Evolutionary conservation across 2,113 vertebrate species (phyloP), one percentile per base, ranked within the genome.

Genomic region (Sander lucioperca): DNA sequence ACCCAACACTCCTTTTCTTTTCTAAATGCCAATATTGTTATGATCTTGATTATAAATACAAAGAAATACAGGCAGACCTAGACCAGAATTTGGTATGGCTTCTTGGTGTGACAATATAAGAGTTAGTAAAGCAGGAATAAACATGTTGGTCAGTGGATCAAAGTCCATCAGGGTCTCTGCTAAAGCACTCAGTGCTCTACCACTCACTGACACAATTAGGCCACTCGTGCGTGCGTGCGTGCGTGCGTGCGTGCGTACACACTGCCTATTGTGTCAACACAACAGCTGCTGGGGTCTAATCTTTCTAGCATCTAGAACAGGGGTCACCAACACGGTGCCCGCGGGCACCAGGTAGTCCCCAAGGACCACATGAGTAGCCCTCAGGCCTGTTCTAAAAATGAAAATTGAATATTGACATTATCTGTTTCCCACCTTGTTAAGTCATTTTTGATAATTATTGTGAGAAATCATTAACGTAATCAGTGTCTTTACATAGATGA

Each of bases 251-350:
- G 53, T 56, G 48, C 54, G 19, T 27, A 77, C 33, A 54, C 36
- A 15, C 33, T 33, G 27, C 56, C 83, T 68, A 85, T 79, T 90
- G 83, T 92, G 88, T 86, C 85, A 87, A 73, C 86, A 77, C 58
- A 88, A 58, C 84, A 90, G 87, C 86, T 80, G 64, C 39, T 65
- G 59, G 61, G 39, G 16, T 69, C 73, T 73, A 63, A 75, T 82
- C 65, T 86, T 77, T 75, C 25, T 19, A 74, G 61, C 57, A 69
- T 62, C 51, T 57, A 61, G n/a, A 84, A n/a, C n/a, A n/a, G n/a
- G n/a, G n/a, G n/a, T n/a, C n/a, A n/a, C n/a, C n/a, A n/a, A n/a
- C n/a, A n/a, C n/a, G n/a, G n/a, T n/a, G n/a, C n/a, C n/a, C n/a
- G n/a, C n/a, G n/a, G n/a, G n/a, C n/a, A n/a, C n/a, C n/a, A n/a